Evolutionary conservation across 1,140 invertebrate genomes (phyloP).

Genomic region (Meteorus sp.): DNA sequence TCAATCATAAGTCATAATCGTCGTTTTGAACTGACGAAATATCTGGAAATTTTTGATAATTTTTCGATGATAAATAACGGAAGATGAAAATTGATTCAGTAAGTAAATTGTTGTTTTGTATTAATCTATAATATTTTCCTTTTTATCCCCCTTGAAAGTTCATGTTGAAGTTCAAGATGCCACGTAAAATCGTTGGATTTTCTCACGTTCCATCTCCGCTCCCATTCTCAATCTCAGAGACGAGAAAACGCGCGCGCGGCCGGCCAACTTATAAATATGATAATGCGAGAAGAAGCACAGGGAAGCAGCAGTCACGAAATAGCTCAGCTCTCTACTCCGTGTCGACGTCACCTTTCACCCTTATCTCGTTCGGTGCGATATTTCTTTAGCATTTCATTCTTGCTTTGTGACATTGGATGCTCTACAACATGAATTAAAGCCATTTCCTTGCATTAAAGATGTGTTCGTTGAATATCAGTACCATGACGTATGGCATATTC

Average conservation of each 20-base stretch:
- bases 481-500: not conserved
- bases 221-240: slow-evolving; percentile 16
- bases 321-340: slow-evolving; percentile 13
- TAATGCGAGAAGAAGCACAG: slow-evolving; percentile 29
- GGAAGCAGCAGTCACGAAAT: slow-evolving; percentile 25
- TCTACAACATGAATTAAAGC: slow-evolving; percentile 31
- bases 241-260: slow-evolving; percentile 14
- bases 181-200: not conserved
- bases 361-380: not conserved
- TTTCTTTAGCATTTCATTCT: not conserved
- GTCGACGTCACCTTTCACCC: slow-evolving; percentile 6
- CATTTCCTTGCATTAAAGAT: slow-evolving; percentile 8
- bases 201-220: not conserved
- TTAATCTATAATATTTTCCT: too few species aligned
- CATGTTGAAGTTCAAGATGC: not conserved
- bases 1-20: too few species aligned
- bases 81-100: too few species aligned
- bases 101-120: too few species aligned
- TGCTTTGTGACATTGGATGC: slow-evolving; percentile 28
- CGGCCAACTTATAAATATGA: slow-evolving; percentile 41
- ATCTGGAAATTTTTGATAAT: too few species aligned
- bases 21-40: too few species aligned
- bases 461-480: not conserved
- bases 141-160: not conserved
- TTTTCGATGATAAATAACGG: too few species aligned